Evolutionary conservation across 1,140 invertebrate species (phyloP).

Genomic region (Tetraneura akinire): DNA sequence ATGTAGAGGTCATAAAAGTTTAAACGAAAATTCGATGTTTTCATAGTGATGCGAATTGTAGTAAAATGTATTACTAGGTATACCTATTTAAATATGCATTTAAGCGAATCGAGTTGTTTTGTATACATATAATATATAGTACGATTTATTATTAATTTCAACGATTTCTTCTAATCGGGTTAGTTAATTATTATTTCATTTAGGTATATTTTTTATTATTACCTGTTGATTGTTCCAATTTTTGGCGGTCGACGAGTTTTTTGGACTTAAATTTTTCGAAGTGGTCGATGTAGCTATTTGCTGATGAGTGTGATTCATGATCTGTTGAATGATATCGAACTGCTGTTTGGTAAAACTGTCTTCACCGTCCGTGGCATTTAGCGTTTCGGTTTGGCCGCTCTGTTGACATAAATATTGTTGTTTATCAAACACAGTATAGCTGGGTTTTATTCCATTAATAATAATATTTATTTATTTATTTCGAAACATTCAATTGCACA

Average conservation of each 20-base stretch:
- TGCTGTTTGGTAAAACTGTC: slow-evolving; percentile 73
- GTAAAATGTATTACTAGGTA: too few relatives aligned
- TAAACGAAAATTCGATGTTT: background rate
- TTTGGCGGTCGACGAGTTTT: slow-evolving; percentile 53
- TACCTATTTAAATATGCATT: too few relatives aligned
- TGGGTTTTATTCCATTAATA: background rate
- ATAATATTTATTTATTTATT: slow-evolving; percentile 21
- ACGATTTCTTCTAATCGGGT: too few relatives aligned
- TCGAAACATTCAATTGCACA: background rate
- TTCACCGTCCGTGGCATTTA: slow-evolving; percentile 58
- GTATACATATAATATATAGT: too few relatives aligned
- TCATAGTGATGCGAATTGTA: background rate
- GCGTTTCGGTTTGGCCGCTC: slow-evolving; percentile 3
- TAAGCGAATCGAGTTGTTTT: too few relatives aligned
- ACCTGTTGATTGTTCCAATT: slow-evolving; percentile 55
- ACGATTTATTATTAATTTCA: too few relatives aligned
- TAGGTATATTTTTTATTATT: background rate
- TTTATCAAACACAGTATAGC: background rate
- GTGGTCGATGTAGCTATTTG: slow-evolving; percentile 58
- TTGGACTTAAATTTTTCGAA: slow-evolving; percentile 49
- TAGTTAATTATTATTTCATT: too few relatives aligned
- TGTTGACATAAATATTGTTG: background rate
- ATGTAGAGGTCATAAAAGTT: too few relatives aligned
- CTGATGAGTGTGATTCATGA: slow-evolving; percentile 69
- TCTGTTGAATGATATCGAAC: slow-evolving; percentile 75